Evolutionary conservation across 1,140 invertebrate genomes (phyloP).

Genomic region (Pogonognathellus flavescens): DNA sequence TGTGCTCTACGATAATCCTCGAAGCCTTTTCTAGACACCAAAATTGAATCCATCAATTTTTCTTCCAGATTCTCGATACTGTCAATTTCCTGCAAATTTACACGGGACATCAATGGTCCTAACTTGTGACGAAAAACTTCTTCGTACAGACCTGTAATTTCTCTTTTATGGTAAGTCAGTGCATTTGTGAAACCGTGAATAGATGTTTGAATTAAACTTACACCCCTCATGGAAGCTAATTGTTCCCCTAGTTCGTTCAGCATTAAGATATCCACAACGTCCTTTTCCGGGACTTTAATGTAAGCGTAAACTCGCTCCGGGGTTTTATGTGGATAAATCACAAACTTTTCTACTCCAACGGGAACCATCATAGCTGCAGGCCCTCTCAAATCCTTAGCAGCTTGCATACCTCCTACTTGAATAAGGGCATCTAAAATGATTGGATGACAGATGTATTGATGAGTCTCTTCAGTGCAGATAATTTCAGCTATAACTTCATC

Average conservation of each 20-base stretch:
- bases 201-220: conserved; percentile 2
- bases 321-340: conserved; percentile 25
- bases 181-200: background rate
- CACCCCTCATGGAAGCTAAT: conserved; percentile 50
- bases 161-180: conserved; percentile 18
- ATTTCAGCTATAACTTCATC: background rate
- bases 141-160: conserved; percentile 26
- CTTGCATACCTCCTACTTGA: conserved; percentile 28
- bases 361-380: conserved; percentile 42
- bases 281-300: background rate
- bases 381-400: background rate
- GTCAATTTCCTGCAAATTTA: background rate
- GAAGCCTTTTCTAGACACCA: no score
- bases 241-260: conserved; percentile 35
- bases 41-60: background rate
- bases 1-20: background rate
- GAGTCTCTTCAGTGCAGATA: background rate
- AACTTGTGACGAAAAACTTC: conserved; percentile 25
- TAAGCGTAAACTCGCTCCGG: background rate
- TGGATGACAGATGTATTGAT: conserved; percentile 59
- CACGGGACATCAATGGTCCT: conserved; percentile 29
- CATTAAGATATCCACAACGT: background rate
- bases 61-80: background rate
- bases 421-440: conserved; percentile 57
- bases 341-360: conserved; percentile 45